Conservation (phyloP, 2,797 vertebrate species). For the Dipus sagitta region DNA sequence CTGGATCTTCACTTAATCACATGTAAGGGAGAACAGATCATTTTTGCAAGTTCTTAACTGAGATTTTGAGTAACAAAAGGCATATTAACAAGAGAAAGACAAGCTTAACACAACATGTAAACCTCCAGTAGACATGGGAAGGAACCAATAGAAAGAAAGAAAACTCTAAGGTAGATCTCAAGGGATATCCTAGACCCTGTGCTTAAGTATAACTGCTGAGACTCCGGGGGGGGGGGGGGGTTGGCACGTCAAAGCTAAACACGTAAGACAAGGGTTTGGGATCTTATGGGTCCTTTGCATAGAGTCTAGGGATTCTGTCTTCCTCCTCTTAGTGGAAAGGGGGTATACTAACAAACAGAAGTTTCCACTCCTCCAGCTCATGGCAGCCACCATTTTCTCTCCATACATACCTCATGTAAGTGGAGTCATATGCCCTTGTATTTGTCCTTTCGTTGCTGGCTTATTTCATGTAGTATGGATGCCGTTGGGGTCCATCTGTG, state of each 20-base stretch:
- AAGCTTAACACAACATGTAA: neutral
- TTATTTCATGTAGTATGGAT: neutral
- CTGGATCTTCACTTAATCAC: neutral
- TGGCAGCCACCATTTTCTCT: neutral
- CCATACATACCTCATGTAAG: neutral
- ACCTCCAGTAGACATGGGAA: neutral
- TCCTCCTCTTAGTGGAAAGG: neutral
- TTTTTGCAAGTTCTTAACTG: neutral
- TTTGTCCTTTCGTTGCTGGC: neutral
- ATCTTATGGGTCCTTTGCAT: neutral
- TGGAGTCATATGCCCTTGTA: too few relatives aligned
- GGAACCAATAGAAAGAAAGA: neutral
- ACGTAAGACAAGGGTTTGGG: neutral
- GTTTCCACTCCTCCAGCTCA: too few relatives aligned
- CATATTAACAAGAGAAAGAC: conserved; percentile 1
- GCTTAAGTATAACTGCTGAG: neutral
- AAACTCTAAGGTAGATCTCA: neutral
- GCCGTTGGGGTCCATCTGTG: neutral
- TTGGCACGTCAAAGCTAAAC: neutral
- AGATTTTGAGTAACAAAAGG: neutral
- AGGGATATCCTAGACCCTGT: neutral
- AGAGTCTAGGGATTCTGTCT: neutral
- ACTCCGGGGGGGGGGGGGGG: neutral
- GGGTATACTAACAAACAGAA: neutral
- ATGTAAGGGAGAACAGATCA: neutral